phyloP scores from a whole-genome alignment of 2,888 invertebrate species.

The Cosmia trapezina region DNA sequence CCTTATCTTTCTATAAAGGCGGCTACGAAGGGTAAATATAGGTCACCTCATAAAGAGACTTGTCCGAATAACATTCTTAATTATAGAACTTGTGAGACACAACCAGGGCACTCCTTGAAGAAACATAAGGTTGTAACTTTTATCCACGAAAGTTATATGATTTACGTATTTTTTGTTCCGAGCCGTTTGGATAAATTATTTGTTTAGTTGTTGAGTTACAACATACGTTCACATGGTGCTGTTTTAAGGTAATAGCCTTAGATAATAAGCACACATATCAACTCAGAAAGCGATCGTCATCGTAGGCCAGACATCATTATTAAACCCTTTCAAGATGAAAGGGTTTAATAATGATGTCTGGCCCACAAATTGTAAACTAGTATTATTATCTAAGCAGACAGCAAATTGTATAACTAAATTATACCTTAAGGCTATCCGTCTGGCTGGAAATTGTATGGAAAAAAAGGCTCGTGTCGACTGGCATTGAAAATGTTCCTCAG shows the following conservation, averaged over 20 bases:
- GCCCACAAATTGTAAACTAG: not conserved
- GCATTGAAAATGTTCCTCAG: conserved; percentile 9
- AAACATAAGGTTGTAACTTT: not conserved
- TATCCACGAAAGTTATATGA: not conserved
- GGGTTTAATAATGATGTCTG: not conserved
- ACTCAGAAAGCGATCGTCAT: no score
- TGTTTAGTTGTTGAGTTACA: not conserved
- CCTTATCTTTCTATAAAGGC: conserved; percentile 2
- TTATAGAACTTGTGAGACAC: not conserved
- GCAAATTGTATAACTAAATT: conserved; percentile 22
- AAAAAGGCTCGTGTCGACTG: not conserved
- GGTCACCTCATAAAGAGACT: conserved; percentile 10
- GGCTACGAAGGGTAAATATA: conserved; percentile 22
- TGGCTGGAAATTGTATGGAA: not conserved
- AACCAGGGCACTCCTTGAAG: not conserved
- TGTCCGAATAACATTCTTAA: not conserved
- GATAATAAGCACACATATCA: no score
- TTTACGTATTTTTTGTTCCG: not conserved
- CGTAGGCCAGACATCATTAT: no score
- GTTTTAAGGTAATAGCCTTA: not conserved
- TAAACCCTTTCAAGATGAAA: no score
- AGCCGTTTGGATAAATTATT: no score
- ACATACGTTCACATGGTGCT: no score
- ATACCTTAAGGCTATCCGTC: not conserved
- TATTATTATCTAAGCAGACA: conserved; percentile 20